phyloP scores from a whole-genome alignment of 2,888 invertebrate species.

The Poecilobothrus nobilitatus region DNA sequence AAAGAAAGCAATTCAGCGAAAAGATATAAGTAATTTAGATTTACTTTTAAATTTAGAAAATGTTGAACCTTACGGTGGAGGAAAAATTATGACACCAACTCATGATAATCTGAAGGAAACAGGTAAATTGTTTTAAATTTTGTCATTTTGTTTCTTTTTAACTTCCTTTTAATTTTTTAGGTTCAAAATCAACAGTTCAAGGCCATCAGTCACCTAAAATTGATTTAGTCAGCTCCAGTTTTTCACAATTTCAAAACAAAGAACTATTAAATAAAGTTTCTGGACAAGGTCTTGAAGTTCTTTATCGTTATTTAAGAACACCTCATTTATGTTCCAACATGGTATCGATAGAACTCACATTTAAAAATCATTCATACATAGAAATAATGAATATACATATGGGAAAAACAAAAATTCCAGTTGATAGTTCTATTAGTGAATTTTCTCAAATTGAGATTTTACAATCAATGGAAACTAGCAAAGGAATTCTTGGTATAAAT shows the following conservation, averaged over 20 bases:
- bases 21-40: conserved; percentile 62
- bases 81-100: conserved; percentile 63
- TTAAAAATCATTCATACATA: conserved; percentile 62
- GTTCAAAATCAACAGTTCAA: background rate
- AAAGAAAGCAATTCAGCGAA: conserved; percentile 26
- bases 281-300: conserved; percentile 58
- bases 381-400: conserved; percentile 50
- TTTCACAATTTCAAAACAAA: conserved; percentile 50
- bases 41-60: conserved; percentile 74
- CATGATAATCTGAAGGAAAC: conserved; percentile 70
- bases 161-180: background rate
- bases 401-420: conserved; percentile 51
- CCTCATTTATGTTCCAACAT: conserved; percentile 74
- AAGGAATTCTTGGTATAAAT: conserved; percentile 72
- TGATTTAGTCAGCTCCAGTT: conserved; percentile 53
- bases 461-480: conserved; percentile 54
- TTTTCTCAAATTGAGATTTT: conserved; percentile 61
- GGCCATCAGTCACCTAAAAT: conserved; percentile 33
- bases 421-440: conserved; percentile 62
- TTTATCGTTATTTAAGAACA: conserved; percentile 64
- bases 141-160: background rate
- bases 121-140: conserved; percentile 31
- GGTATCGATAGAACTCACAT: conserved; percentile 70
- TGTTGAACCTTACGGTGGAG: conserved; percentile 54
- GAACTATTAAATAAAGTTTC: conserved; percentile 65